A percentile compares a stretch with the other conserved stretches of the same genome.
Evolutionary conservation across 2,797 vertebrate genomes (phyloP).

Genomic region (Sebastolobus alascanus): DNA sequence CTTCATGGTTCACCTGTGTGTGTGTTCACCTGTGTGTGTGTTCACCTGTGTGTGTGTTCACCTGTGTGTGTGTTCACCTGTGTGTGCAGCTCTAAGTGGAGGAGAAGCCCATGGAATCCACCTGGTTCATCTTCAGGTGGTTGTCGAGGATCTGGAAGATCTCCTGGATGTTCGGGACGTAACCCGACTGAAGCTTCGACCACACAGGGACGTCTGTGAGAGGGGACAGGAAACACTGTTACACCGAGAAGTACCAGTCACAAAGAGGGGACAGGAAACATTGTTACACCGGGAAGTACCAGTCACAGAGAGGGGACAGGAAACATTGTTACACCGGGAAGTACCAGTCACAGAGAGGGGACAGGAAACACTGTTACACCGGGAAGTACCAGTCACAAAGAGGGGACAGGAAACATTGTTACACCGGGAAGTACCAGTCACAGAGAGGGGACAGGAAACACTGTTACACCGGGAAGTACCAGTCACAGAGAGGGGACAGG

Average conservation of each 20-base stretch:
- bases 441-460: neutral
- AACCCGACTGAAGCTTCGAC: constrained; percentile 87
- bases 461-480: neutral
- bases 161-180: constrained; percentile 87
- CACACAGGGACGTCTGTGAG: constrained; percentile 83
- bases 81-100: constrained; percentile 67
- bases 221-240: neutral
- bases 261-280: neutral
- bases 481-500: neutral
- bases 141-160: constrained; percentile 86
- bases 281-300: neutral
- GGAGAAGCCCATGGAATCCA: constrained; percentile 74
- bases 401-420: neutral
- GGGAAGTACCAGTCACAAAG: neutral
- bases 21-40: too few relatives aligned
- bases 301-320: neutral
- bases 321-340: neutral
- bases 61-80: constrained; percentile 25
- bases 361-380: neutral
- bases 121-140: constrained; percentile 86
- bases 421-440: too few relatives aligned
- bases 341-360: neutral
- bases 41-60: neutral
- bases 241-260: neutral
- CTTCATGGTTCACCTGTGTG: too few relatives aligned